Percentiles rank a stretch among this genome's conserved stretches.
These are phyloP conservation scores for Oenanthe melanoleuca DNA, from an alignment of 2,113 vertebrate species.

Conservation along the genomic window DNA sequence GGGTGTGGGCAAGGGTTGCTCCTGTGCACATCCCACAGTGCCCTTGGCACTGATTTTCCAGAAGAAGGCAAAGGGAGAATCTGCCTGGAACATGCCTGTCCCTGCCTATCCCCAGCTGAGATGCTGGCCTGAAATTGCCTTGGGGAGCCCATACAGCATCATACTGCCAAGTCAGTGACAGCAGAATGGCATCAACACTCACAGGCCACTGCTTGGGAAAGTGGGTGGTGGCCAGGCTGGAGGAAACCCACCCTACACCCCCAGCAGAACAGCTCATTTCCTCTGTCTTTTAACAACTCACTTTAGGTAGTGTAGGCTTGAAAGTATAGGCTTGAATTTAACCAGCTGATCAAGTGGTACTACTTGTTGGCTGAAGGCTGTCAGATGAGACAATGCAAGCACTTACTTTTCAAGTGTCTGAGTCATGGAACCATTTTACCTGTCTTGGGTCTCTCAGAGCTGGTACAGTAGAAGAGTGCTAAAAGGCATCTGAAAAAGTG, in stretches of 20 bases:
- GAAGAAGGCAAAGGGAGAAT: not conserved
- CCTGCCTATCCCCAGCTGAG: not conserved
- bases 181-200: not conserved
- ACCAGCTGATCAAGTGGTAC: not conserved
- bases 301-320: not conserved
- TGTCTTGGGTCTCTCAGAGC: not conserved
- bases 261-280: not conserved
- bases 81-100: not conserved
- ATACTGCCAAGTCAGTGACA: not conserved
- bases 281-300: not conserved
- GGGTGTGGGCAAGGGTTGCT: not conserved
- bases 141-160: not conserved
- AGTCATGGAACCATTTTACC: not conserved
- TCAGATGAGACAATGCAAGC: not conserved
- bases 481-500: not conserved
- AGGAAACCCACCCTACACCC: not conserved
- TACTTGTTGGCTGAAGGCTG: not conserved
- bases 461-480: not conserved
- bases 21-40: not conserved
- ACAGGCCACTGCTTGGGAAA: accelerated
- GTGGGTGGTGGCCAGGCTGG: not conserved
- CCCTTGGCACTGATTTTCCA: not conserved
- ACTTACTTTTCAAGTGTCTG: not conserved
- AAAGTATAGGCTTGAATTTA: not conserved
- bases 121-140: not conserved